These are phyloP conservation scores for Onchidella celtica DNA, from an alignment of 2,888 invertebrate genomes.

Conservation along the genomic window DNA sequence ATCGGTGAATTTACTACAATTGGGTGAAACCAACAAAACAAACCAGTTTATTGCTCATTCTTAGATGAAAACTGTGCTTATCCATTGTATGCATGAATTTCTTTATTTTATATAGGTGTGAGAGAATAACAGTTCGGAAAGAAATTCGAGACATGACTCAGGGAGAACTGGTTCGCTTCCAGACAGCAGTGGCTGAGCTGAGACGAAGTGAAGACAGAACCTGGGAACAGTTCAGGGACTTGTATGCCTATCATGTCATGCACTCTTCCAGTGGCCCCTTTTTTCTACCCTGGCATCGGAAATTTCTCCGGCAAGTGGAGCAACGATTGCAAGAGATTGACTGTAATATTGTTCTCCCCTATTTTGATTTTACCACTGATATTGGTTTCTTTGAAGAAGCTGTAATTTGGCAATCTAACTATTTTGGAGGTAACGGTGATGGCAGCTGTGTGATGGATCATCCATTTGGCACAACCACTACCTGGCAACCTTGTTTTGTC, in stretches of 20 bases:
- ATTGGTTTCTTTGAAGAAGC: conserved; percentile 72
- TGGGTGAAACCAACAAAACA: too few relatives aligned
- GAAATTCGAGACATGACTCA: conserved; percentile 76
- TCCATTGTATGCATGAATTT: too few relatives aligned
- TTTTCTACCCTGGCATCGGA: conserved; percentile 77
- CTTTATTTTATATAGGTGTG: conserved; percentile 66
- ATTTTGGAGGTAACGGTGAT: conserved; percentile 75
- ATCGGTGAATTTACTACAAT: too few relatives aligned
- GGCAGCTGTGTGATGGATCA: conserved; percentile 73
- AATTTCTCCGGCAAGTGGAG: conserved; percentile 73
- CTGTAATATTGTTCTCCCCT: conserved; percentile 76
- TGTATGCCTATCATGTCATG: conserved; percentile 75
- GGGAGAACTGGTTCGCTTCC: conserved; percentile 71
- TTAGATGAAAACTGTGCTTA: too few relatives aligned
- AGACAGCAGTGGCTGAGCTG: conserved; percentile 72
- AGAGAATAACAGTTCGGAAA: conserved; percentile 65
- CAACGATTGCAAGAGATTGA: conserved; percentile 75
- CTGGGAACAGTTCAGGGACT: conserved; percentile 74
- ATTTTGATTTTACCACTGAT: conserved; percentile 78
- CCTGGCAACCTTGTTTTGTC: conserved; percentile 74
- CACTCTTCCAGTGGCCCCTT: conserved; percentile 71
- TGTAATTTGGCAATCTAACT: conserved; percentile 76
- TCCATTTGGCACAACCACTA: conserved; percentile 73
- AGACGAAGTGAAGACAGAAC: conserved; percentile 62
- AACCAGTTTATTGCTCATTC: too few relatives aligned